These are phyloP conservation scores for Apis mellifera DNA, from an alignment of 1,140 invertebrate genomes.

Conservation along the genomic window DNA sequence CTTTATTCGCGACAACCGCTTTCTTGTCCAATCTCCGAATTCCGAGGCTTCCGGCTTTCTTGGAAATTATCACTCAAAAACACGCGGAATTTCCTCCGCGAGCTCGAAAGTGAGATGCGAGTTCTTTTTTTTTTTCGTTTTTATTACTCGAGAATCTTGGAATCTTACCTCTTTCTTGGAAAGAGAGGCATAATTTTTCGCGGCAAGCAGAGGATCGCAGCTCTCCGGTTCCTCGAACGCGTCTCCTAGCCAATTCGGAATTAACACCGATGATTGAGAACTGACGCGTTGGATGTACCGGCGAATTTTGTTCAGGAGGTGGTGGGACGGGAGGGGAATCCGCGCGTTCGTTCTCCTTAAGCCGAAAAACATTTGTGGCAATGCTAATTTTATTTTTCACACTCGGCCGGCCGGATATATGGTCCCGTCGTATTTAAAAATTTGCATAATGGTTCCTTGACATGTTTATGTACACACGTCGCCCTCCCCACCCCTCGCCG, in stretches of 20 bases:
- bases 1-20: slow-evolving; percentile 44
- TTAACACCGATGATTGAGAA: slow-evolving; percentile 14
- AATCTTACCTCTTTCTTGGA: slow-evolving; percentile 10
- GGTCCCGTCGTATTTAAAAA: slow-evolving; percentile 78
- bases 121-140: too few species aligned
- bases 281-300: neutral
- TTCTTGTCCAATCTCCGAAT: slow-evolving; percentile 24
- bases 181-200: slow-evolving; percentile 20
- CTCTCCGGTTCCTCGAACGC: slow-evolving; percentile 1
- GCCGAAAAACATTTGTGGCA: slow-evolving; percentile 70
- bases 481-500: slow-evolving; percentile 26
- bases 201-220: neutral
- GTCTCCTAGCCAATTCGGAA: slow-evolving; percentile 19
- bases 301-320: neutral
- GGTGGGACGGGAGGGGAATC: neutral
- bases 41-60: slow-evolving; percentile 36
- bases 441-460: slow-evolving; percentile 78
- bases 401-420: slow-evolving; percentile 69
- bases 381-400: slow-evolving; percentile 78
- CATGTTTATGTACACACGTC: slow-evolving; percentile 78
- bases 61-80: slow-evolving; percentile 38
- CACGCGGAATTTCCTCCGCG: slow-evolving; percentile 1
- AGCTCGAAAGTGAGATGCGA: too few species aligned
- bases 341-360: slow-evolving; percentile 40
- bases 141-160: too few species aligned